Conservation (phyloP, 2,888 invertebrate species). For the Xylophagus ater region DNA sequence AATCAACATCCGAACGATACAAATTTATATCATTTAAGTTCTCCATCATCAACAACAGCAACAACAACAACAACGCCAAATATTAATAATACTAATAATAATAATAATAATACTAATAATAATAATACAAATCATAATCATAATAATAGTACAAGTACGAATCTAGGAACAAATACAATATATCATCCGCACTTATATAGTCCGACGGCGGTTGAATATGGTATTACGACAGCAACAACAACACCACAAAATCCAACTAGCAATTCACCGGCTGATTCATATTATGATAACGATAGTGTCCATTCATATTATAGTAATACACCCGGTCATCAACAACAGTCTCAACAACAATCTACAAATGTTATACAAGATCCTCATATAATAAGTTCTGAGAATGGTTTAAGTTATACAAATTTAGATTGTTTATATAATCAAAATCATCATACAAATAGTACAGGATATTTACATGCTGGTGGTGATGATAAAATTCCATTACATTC, state of each 20-base stretch:
- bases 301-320: slow-evolving; percentile 34
- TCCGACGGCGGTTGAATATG: slow-evolving; percentile 39
- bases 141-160: slow-evolving; percentile 4
- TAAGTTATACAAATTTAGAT: slow-evolving; percentile 84
- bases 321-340: slow-evolving; percentile 22
- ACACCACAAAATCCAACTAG: slow-evolving; percentile 34
- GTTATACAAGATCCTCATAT: slow-evolving; percentile 45
- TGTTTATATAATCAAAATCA: slow-evolving; percentile 50
- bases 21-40: slow-evolving; percentile 17
- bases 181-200: slow-evolving; percentile 37
- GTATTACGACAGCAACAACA: slow-evolving; percentile 28
- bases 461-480: slow-evolving; percentile 32
- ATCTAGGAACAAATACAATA: slow-evolving; percentile 8
- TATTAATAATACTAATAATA: slow-evolving; percentile 9
- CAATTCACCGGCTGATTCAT: slow-evolving; percentile 36
- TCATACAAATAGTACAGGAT: slow-evolving; percentile 31
- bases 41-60: slow-evolving; percentile 23
- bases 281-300: slow-evolving; percentile 36
- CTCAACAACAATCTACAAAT: slow-evolving; percentile 20
- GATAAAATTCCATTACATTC: slow-evolving; percentile 46
- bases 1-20: slow-evolving; percentile 7
- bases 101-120: slow-evolving; percentile 10
- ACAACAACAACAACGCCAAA: slow-evolving; percentile 18
- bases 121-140: slow-evolving; percentile 8
- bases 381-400: slow-evolving; percentile 73